A percentile compares a stretch with the other conserved stretches of the same genome.
Conservation (phyloP, 2,888 invertebrate species). For the Acronicta alni region DNA sequence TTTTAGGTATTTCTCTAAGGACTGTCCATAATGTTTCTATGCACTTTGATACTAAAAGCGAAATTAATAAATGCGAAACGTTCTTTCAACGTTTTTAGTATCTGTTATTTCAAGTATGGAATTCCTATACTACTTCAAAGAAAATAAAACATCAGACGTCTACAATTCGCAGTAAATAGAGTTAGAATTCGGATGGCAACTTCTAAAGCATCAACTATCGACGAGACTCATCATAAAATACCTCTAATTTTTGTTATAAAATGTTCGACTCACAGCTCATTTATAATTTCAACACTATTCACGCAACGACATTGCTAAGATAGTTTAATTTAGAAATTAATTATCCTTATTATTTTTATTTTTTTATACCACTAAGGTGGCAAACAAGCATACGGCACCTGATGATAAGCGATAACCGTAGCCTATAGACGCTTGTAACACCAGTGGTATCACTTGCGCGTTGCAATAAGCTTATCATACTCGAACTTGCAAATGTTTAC, state of each 20-base stretch:
- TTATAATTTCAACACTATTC: conserved; percentile 16
- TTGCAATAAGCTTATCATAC: conserved; percentile 15
- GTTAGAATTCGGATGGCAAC: conserved; percentile 12
- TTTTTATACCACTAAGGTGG: no score
- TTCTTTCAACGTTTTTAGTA: background rate
- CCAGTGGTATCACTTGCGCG: no score
- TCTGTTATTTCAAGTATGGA: background rate
- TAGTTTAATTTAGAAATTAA: conserved; percentile 20
- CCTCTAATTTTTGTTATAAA: conserved; percentile 18
- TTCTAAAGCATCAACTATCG: conserved; percentile 7
- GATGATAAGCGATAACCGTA: no score
- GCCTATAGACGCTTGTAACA: no score
- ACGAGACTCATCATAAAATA: conserved; percentile 24
- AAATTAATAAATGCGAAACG: background rate
- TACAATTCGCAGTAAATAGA: conserved; percentile 5
- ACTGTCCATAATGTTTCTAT: no score
- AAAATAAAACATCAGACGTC: conserved; percentile 16
- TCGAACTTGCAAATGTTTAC: conserved; percentile 18
- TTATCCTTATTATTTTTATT: no score
- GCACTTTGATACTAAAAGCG: background rate
- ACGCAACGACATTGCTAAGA: background rate
- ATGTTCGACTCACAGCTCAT: conserved; percentile 9
- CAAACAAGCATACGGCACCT: no score
- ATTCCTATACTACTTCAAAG: conserved; percentile 4
- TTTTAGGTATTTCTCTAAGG: no score